These are phyloP conservation scores for Oedothorax gibbosus DNA, from an alignment of 1,140 invertebrate genomes.

Conservation along the genomic window DNA sequence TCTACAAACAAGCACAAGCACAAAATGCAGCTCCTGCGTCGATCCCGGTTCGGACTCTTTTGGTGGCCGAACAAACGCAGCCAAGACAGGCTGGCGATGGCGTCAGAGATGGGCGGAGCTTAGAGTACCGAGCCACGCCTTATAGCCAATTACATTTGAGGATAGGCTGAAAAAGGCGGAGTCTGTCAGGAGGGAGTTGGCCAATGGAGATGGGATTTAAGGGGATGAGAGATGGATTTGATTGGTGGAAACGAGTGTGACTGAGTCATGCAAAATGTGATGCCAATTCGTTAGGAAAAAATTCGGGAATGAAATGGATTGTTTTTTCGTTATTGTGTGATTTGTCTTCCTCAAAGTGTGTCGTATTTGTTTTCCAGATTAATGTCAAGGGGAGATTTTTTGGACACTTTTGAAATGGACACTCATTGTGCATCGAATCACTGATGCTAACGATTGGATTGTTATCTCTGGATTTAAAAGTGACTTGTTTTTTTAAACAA, in stretches of 20 bases:
- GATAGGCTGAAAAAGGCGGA: neutral
- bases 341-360: neutral
- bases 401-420: slow-evolving; percentile 20
- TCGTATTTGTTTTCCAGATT: neutral
- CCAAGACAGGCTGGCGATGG: slow-evolving; percentile 6
- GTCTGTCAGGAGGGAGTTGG: neutral
- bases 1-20: too few species aligned
- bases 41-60: neutral
- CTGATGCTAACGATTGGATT: slow-evolving; percentile 3
- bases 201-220: slow-evolving; percentile 10
- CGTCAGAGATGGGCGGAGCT: neutral
- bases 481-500: neutral
- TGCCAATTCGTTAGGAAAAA: slow-evolving; percentile 4
- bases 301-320: neutral
- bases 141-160: neutral
- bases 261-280: slow-evolving; percentile 35
- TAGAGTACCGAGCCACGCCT: neutral
- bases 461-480: neutral
- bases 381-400: slow-evolving; percentile 24
- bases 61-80: slow-evolving; percentile 9
- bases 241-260: slow-evolving; percentile 22
- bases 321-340: neutral
- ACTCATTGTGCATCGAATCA: neutral
- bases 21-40: neutral
- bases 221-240: neutral